A percentile compares a stretch with the other conserved stretches of the same genome.
phyloP scores from a whole-genome alignment of 2,888 invertebrate genomes.

The Bellardia bayeri region DNA sequence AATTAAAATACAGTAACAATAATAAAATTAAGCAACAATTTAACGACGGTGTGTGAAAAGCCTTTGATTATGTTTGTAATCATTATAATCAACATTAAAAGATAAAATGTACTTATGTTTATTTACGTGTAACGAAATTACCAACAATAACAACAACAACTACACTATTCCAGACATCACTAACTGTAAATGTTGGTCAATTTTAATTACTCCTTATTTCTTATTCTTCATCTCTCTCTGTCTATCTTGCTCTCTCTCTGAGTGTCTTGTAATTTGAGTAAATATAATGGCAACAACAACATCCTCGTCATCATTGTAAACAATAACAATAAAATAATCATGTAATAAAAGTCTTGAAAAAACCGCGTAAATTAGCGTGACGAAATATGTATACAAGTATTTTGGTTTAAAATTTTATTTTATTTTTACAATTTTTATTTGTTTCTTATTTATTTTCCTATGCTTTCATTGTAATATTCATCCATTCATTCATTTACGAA shows the following conservation, averaged over 20 bases:
- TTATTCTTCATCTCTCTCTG: not conserved
- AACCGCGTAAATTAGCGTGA: constrained; percentile 64
- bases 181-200: constrained; percentile 56
- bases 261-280: constrained; percentile 30
- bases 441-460: constrained; percentile 44
- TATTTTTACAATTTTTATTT: not conserved
- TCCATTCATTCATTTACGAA: not conserved
- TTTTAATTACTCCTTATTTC: constrained; percentile 52
- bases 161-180: not conserved
- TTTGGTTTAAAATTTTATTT: constrained; percentile 23
- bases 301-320: constrained; percentile 2
- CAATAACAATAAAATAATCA: constrained; percentile 39
- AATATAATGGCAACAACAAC: constrained; percentile 31
- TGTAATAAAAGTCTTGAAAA: constrained; percentile 44
- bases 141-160: not conserved
- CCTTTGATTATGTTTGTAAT: not conserved
- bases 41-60: not conserved
- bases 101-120: not conserved
- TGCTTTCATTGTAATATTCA: constrained; percentile 52
- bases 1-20: not conserved
- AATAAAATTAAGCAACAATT: not conserved
- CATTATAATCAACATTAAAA: not conserved
- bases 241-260: not conserved
- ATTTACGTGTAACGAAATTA: not conserved
- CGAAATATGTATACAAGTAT: constrained; percentile 65